These are phyloP conservation scores for Mobula hypostoma DNA, from an alignment of 2,113 vertebrate species.

Conservation along the genomic window DNA sequence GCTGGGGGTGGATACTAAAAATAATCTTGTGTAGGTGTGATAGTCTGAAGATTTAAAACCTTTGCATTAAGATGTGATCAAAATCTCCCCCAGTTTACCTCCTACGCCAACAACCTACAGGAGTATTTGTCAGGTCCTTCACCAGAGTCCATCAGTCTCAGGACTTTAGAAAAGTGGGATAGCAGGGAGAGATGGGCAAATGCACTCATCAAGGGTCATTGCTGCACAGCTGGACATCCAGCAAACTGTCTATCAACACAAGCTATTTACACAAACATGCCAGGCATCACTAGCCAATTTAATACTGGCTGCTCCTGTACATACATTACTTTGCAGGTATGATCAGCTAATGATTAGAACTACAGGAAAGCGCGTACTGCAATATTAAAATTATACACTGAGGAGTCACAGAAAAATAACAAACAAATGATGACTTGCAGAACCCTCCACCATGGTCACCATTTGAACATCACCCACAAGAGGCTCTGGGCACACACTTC, in stretches of 20 bases:
- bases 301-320: neutral
- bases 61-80: neutral
- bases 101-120: neutral
- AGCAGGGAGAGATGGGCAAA: neutral
- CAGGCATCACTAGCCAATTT: neutral
- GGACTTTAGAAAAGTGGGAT: neutral
- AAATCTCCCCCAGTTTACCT: neutral
- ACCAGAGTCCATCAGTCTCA: neutral
- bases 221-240: no score
- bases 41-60: neutral
- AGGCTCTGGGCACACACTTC: neutral
- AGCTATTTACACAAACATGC: neutral
- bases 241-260: neutral
- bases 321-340: neutral
- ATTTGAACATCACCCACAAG: no score
- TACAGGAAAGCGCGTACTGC: neutral
- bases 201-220: neutral
- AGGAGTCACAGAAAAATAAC: neutral
- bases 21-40: neutral
- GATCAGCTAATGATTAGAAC: neutral
- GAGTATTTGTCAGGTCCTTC: neutral
- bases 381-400: neutral
- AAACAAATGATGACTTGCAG: neutral
- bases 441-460: neutral
- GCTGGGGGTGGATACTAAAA: neutral